phyloP scores from a whole-genome alignment of 1,140 invertebrate species.

The Drosophila repletoides region DNA sequence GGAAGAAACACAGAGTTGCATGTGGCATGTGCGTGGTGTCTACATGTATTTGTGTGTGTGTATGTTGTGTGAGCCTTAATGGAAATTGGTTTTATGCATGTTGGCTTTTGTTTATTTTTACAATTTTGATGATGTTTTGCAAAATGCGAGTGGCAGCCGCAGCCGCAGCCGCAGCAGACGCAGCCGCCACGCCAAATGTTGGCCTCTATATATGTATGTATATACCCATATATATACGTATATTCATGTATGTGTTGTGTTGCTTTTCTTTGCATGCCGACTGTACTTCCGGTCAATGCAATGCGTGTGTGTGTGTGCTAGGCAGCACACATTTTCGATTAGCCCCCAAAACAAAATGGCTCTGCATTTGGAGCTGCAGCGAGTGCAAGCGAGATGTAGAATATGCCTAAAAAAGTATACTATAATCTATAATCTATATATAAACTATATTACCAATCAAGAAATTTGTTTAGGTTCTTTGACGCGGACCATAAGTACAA shows the following conservation, averaged over 20 bases:
- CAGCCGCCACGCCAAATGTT: slow-evolving; percentile 45
- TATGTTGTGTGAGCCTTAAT: slow-evolving; percentile 59
- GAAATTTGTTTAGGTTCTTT: no score
- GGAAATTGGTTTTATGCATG: slow-evolving; percentile 81
- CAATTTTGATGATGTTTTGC: slow-evolving; percentile 81
- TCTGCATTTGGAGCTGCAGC: background rate
- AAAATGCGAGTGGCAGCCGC: slow-evolving; percentile 71
- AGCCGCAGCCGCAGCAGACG: slow-evolving; percentile 34
- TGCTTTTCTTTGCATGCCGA: slow-evolving; percentile 36
- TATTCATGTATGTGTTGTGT: slow-evolving; percentile 8
- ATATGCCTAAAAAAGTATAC: no score
- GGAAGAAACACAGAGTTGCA: slow-evolving; percentile 45
- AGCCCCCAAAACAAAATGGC: slow-evolving; percentile 29
- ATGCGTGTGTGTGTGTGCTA: slow-evolving; percentile 16
- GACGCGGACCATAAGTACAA: no score
- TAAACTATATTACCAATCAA: no score
- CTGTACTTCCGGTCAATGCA: slow-evolving; percentile 51
- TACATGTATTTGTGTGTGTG: slow-evolving; percentile 18
- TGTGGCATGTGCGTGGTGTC: slow-evolving; percentile 42
- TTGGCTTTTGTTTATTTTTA: slow-evolving; percentile 81
- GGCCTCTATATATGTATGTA: slow-evolving; percentile 33
- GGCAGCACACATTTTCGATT: slow-evolving; percentile 8
- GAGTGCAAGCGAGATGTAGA: background rate
- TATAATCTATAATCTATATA: no score
- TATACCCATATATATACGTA: background rate